Conservation (phyloP, 2,113 vertebrate species). For the Mesoclemmys tuberculata region DNA sequence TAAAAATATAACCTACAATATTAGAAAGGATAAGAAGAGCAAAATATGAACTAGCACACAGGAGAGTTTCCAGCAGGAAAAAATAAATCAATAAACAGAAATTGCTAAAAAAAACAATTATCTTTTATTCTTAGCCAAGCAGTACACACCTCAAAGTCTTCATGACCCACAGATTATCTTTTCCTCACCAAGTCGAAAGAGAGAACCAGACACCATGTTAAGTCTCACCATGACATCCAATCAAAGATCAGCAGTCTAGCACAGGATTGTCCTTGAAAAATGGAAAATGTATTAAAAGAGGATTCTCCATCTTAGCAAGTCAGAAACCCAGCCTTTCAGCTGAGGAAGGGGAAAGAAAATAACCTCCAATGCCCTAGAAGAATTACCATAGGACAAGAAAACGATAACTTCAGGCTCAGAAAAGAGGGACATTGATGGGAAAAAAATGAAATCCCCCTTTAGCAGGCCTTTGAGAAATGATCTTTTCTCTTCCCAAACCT, state of each 20-base stretch:
- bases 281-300: background rate
- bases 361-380: background rate
- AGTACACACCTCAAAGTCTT: background rate
- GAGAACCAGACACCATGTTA: background rate
- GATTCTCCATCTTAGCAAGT: background rate
- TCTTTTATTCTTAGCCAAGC: background rate
- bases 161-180: background rate
- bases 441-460: background rate
- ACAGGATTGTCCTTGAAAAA: background rate
- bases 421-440: background rate
- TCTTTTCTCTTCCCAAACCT: background rate
- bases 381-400: background rate
- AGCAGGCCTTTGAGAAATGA: no score
- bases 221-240: background rate
- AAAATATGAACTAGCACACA: background rate
- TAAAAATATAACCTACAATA: background rate
- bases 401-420: background rate
- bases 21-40: background rate
- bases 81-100: background rate
- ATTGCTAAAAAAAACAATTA: background rate
- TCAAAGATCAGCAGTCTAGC: background rate
- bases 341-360: background rate
- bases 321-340: background rate
- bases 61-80: background rate
- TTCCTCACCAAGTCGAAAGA: background rate